phyloP scores from a whole-genome alignment of 2,113 vertebrate species.

The Isichthys henryi region DNA sequence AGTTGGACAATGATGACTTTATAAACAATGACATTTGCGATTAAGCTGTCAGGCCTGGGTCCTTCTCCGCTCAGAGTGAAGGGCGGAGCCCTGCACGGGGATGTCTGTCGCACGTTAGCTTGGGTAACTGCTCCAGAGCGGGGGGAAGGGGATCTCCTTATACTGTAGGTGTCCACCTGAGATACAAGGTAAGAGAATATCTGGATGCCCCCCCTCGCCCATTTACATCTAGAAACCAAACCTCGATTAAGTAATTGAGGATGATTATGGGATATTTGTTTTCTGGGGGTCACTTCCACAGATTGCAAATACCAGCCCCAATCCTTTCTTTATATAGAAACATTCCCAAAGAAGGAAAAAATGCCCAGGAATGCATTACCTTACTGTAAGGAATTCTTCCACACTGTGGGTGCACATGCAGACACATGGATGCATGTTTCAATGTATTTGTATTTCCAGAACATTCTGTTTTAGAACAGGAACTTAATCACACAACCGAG shows the following conservation, averaged over 20 bases:
- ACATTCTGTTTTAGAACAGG: not conserved
- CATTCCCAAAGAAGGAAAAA: not conserved
- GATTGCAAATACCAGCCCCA: not conserved
- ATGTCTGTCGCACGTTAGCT: not conserved
- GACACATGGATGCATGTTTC: not conserved
- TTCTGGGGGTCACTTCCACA: not conserved
- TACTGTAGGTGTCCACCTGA: not conserved
- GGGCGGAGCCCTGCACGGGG: not conserved
- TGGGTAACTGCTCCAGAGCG: not conserved
- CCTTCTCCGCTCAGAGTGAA: not conserved
- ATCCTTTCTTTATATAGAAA: not conserved
- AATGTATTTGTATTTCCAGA: not conserved
- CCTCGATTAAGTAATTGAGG: not conserved
- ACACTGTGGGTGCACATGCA: not conserved
- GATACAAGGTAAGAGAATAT: not conserved
- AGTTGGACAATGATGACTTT: not conserved
- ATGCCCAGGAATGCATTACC: not conserved
- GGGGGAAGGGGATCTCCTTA: not conserved
- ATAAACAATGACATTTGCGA: not conserved
- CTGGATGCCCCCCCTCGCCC: not conserved
- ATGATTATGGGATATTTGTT: not conserved
- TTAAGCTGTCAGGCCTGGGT: not conserved
- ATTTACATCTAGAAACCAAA: not conserved
- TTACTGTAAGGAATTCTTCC: not conserved
- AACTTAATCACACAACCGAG: not conserved